Conservation (phyloP, 2,113 vertebrate genomes). For the Catharus fuscescens region DNA sequence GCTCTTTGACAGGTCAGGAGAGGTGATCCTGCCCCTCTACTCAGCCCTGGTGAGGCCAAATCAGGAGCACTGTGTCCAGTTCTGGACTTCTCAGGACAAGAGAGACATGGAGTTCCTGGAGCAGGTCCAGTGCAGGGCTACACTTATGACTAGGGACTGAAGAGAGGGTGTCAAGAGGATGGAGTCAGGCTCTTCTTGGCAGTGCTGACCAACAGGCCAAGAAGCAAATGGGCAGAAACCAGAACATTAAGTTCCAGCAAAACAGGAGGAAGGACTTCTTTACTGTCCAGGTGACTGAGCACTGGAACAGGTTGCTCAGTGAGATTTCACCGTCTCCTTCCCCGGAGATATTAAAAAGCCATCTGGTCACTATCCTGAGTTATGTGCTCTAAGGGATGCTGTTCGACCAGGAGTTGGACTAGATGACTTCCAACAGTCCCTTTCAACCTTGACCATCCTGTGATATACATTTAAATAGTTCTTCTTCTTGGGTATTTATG, state of each 20-base stretch:
- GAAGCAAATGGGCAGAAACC: not conserved
- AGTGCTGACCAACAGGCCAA: not conserved
- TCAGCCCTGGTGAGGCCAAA: not conserved
- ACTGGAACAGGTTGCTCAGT: not conserved
- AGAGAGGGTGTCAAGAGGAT: not conserved
- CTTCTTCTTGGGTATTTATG: not conserved
- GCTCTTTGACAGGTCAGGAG: not conserved
- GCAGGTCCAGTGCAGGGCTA: not conserved
- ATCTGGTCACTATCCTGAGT: not conserved
- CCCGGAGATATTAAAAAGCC: not conserved
- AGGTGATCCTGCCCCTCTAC: not conserved
- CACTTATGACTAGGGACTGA: not conserved
- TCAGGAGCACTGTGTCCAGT: not conserved
- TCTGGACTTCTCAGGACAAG: not conserved
- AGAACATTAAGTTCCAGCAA: not conserved
- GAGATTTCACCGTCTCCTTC: not conserved
- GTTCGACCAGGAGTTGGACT: not conserved
- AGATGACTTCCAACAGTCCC: not conserved
- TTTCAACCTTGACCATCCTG: not conserved
- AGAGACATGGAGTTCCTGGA: not conserved
- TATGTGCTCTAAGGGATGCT: not conserved
- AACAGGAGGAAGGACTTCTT: not conserved
- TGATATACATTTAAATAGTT: not conserved
- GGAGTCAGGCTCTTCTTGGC: not conserved
- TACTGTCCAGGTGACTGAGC: not conserved